Evolutionary conservation across 2,888 invertebrate genomes (phyloP).

Genomic region (Drosophila falleni): DNA sequence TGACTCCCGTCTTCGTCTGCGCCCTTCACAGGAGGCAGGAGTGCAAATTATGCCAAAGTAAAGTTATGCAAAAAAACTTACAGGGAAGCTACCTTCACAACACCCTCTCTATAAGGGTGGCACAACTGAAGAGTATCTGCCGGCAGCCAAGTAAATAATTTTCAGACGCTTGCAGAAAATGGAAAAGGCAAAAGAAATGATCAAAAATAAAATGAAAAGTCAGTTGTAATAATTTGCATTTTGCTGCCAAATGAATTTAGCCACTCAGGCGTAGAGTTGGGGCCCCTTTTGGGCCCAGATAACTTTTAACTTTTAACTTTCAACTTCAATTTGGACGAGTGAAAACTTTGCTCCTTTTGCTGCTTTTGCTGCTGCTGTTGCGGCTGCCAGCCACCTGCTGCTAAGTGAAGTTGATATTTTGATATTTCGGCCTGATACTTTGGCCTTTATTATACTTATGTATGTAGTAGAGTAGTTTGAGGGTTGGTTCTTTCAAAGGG

Average conservation of each 20-base stretch:
- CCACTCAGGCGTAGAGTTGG: slow-evolving; percentile 58
- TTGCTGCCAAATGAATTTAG: slow-evolving; percentile 80
- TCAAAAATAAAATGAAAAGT: slow-evolving; percentile 67
- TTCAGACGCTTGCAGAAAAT: slow-evolving; percentile 49
- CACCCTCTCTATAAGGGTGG: neutral
- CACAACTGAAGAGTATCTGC: slow-evolving; percentile 37
- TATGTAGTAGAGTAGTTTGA: slow-evolving; percentile 27
- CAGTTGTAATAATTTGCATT: slow-evolving; percentile 81
- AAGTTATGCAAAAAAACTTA: slow-evolving; percentile 64
- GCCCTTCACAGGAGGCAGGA: slow-evolving; percentile 15
- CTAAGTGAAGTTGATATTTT: slow-evolving; percentile 64
- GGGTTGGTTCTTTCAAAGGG: slow-evolving; percentile 36
- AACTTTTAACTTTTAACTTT: slow-evolving; percentile 72
- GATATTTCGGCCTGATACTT: slow-evolving; percentile 34
- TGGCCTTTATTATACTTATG: slow-evolving; percentile 6
- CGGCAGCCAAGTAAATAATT: slow-evolving; percentile 71
- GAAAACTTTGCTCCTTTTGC: slow-evolving; percentile 54
- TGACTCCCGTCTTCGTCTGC: neutral
- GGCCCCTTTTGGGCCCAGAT: slow-evolving; percentile 50
- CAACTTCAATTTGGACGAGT: slow-evolving; percentile 64
- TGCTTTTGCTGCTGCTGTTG: neutral
- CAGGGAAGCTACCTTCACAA: slow-evolving; percentile 36
- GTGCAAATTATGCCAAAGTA: slow-evolving; percentile 58
- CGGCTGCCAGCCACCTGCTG: slow-evolving; percentile 68
- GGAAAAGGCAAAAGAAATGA: slow-evolving; percentile 41